Conservation (phyloP, 2,888 invertebrate species). For the Pandemis heparana region DNA sequence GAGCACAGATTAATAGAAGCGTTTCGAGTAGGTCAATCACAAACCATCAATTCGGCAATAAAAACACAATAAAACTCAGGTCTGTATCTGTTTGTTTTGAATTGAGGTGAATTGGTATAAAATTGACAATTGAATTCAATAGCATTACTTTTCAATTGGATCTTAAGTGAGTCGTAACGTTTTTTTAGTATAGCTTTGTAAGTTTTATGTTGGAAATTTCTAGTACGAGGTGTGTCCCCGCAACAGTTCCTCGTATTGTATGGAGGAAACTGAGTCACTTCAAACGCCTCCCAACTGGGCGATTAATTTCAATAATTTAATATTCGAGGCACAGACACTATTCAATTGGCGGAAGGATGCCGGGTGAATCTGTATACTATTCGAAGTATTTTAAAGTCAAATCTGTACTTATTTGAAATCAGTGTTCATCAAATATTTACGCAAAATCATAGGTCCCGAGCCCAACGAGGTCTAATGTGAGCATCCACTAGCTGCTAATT, state of each 20-base stretch:
- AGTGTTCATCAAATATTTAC: too few relatives aligned
- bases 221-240: constrained; percentile 33
- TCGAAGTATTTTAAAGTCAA: neutral
- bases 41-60: constrained; percentile 39
- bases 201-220: constrained; percentile 51
- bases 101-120: constrained; percentile 39
- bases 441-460: too few relatives aligned
- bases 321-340: constrained; percentile 62
- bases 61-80: constrained; percentile 37
- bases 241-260: constrained; percentile 41
- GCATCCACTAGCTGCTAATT: too few relatives aligned
- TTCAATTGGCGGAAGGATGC: constrained; percentile 55
- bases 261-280: constrained; percentile 70
- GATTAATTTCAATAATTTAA: constrained; percentile 68
- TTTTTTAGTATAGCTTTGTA: neutral
- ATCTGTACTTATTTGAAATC: too few relatives aligned
- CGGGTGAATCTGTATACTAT: constrained; percentile 25
- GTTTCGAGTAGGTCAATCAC: constrained; percentile 34
- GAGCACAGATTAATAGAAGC: constrained; percentile 36
- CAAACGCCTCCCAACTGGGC: constrained; percentile 55
- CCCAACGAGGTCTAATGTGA: too few relatives aligned
- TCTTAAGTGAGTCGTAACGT: constrained; percentile 6
- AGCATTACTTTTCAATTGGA: constrained; percentile 14
- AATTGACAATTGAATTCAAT: constrained; percentile 31
- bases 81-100: constrained; percentile 37